Conservation (phyloP, 2,113 vertebrate genomes). For the Pithys albifrons region DNA sequence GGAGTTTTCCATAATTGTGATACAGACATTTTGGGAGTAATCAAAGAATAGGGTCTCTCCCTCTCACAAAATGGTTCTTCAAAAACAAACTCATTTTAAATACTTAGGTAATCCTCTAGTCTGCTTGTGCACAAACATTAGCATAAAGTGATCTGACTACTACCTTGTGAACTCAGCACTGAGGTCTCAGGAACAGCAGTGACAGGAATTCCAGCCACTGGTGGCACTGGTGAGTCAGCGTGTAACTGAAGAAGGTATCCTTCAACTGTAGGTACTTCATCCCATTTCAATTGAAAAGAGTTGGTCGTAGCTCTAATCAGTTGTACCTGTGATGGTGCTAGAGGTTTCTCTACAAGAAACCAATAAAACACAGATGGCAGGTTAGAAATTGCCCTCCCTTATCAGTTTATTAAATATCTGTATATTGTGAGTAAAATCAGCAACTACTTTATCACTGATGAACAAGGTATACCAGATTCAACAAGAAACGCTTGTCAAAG, state of each 20-base stretch:
- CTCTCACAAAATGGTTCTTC: background rate
- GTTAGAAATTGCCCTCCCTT: background rate
- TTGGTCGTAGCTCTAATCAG: slow-evolving; percentile 92
- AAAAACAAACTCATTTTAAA: background rate
- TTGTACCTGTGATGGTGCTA: slow-evolving; percentile 85
- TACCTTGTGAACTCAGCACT: slow-evolving; percentile 72
- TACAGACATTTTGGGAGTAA: background rate
- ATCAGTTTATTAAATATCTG: background rate
- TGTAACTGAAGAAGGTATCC: slow-evolving; percentile 91
- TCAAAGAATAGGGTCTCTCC: background rate
- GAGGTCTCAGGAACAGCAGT: slow-evolving; percentile 57
- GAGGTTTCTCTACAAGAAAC: slow-evolving; percentile 84
- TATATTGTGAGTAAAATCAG: background rate
- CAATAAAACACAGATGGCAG: background rate
- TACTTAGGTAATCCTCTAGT: background rate
- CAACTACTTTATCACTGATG: background rate
- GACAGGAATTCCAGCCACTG: slow-evolving; percentile 6
- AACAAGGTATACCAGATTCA: background rate
- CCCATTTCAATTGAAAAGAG: slow-evolving; percentile 95
- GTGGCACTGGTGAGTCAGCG: slow-evolving; percentile 70
- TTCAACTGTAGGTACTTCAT: slow-evolving; percentile 91
- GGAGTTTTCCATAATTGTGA: background rate
- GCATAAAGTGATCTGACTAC: background rate
- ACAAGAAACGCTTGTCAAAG: background rate
- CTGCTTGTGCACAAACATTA: background rate